Evolutionary conservation across 2,888 invertebrate species (phyloP), one percentile per base, ranked within the genome.

Genomic region (Hoplodrina ambigua): DNA sequence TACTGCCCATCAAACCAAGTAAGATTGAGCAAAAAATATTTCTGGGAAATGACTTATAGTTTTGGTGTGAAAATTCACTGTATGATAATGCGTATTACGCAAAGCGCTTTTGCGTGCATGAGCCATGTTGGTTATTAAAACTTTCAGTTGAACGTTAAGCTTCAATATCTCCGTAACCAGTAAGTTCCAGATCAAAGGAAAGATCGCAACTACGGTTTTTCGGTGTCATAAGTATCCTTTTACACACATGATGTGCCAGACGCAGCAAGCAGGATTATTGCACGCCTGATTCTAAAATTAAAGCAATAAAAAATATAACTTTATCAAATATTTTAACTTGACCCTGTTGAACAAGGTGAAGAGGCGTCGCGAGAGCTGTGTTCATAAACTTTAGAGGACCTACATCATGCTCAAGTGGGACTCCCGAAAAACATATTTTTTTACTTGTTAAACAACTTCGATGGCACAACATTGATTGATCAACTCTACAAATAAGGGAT

Each of bases 401-500:
- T 20, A 74, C 19, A 44, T 54, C 57, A 53, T 58, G 30, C 17
- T 37, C 37, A 8, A 62, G 6, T 10, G 17, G 17, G 8, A n/a
- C 13, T 19, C 15, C 7, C 49, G 19, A 65, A 46, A 74, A 44
- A 53, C 11, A 20, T 53, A 4, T 4, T 25, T 72, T n/a, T 64
- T 66, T 41, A 49, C 41, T 52, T 65, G 19, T 61, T 56, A 20
- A 41, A 52, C 41, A 56, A 80, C 55, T 59, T 49, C 41, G 55
- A 66, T 66, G 77, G 2, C 59, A 56, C 63, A 67, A 67, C 53
- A 41, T 19, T 77, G 57, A 81, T 76, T 76, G 30, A 75, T 64
- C 55, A 78, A 66, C 50, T n/a, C 8, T 52, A 50, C 72, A 61
- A 46, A 66, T 79, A 80, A 67, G 80, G 80, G 30, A 44, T 64